Percentiles rank a stretch among this genome's conserved stretches.
Conservation (phyloP, 2,888 invertebrate genomes). For the Mactromeris polynyma region DNA sequence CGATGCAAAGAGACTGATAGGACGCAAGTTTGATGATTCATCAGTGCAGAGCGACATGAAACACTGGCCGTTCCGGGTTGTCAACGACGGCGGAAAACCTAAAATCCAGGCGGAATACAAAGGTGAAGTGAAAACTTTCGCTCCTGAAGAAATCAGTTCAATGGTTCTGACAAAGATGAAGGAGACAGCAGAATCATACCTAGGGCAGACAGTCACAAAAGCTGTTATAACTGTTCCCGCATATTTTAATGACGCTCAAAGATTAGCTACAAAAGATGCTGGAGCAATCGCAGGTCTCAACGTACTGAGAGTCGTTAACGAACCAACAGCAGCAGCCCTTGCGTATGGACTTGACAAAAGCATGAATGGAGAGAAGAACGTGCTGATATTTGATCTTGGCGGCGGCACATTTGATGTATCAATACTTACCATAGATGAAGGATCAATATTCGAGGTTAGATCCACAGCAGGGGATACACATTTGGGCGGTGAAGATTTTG, state of each 20-base stretch:
- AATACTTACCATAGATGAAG: too few species aligned
- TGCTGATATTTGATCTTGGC: too few species aligned
- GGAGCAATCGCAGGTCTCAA: too few species aligned
- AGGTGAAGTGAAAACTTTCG: constrained; percentile 89
- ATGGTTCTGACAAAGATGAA: too few species aligned
- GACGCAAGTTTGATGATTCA: constrained; percentile 96
- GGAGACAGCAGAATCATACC: too few species aligned
- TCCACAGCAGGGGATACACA: constrained; percentile 95
- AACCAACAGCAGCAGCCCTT: constrained; percentile 97
- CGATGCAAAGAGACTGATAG: constrained; percentile 99
- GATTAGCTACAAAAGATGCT: too few species aligned
- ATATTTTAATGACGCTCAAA: too few species aligned
- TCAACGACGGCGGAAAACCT: constrained; percentile 96
- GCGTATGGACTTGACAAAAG: constrained; percentile 99
- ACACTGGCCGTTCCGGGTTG: constrained; percentile 98
- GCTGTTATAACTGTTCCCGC: constrained; percentile 98
- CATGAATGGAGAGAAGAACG: constrained; percentile 97
- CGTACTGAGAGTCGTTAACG: constrained; percentile 92
- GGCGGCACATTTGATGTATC: too few species aligned
- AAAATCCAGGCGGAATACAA: constrained; percentile 91
- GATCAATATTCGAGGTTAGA: too few species aligned
- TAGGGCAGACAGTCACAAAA: constrained; percentile 99
- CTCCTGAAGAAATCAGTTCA: too few species aligned
- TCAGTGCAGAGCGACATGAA: constrained; percentile 98
- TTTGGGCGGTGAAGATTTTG: too few species aligned